Evolutionary conservation across 2,888 invertebrate species (phyloP).

Genomic region (Latheticus oryzae): DNA sequence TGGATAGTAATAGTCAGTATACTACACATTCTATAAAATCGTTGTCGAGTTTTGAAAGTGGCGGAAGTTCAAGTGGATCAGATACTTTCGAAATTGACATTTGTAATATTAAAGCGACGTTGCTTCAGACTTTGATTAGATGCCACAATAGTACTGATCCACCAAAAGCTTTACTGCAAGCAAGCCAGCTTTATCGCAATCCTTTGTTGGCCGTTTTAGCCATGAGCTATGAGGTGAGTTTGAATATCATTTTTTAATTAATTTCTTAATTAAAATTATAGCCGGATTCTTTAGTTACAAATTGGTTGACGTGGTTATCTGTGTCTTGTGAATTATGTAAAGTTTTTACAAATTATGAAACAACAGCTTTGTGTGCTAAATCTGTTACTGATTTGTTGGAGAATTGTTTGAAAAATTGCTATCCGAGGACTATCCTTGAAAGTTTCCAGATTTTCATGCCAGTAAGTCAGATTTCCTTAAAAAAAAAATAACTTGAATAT

Average conservation of each 20-base stretch:
- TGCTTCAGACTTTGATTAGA: slow-evolving; percentile 74
- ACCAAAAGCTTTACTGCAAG: slow-evolving; percentile 72
- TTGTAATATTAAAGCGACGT: slow-evolving; percentile 58
- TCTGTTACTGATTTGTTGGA: slow-evolving; percentile 64
- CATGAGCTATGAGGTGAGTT: slow-evolving; percentile 75
- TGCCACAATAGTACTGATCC: slow-evolving; percentile 79
- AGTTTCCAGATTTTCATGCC: slow-evolving; percentile 79
- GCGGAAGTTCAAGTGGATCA: slow-evolving; percentile 62
- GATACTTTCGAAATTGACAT: slow-evolving; percentile 66
- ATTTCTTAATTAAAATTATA: slow-evolving; percentile 55
- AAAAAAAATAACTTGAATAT: too few species aligned
- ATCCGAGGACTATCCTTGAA: slow-evolving; percentile 72
- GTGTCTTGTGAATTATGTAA: slow-evolving; percentile 55
- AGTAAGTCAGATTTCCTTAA: too few species aligned
- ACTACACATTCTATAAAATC: slow-evolving; percentile 44
- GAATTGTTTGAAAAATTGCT: slow-evolving; percentile 69
- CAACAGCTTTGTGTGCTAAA: slow-evolving; percentile 47
- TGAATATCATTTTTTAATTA: not conserved
- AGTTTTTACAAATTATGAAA: slow-evolving; percentile 52
- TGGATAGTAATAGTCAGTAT: slow-evolving; percentile 44
- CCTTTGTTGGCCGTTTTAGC: slow-evolving; percentile 76
- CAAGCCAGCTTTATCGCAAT: slow-evolving; percentile 70
- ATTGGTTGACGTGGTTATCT: slow-evolving; percentile 72
- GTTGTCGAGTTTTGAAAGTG: slow-evolving; percentile 54
- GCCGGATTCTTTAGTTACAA: slow-evolving; percentile 73